Percentiles rank a stretch among this genome's conserved stretches.
Evolutionary conservation across 2,797 vertebrate species (phyloP).

Genomic region (Tinamus major): DNA sequence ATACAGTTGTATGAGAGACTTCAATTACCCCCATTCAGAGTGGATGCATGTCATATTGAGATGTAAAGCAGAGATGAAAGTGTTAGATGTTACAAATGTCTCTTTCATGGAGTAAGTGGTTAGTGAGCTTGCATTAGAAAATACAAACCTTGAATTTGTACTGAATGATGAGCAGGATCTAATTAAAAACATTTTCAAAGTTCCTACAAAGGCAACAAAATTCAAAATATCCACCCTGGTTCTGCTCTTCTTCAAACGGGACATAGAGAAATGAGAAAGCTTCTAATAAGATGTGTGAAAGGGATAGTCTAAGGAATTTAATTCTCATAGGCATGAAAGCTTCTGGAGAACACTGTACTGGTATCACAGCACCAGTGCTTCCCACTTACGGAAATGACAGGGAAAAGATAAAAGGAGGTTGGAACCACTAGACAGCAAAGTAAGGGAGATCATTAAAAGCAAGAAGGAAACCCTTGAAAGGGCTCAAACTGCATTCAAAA

Average conservation of each 20-base stretch:
- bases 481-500: background rate
- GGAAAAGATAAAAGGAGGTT: background rate
- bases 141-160: background rate
- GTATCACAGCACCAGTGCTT: background rate
- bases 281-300: background rate
- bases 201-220: background rate
- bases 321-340: background rate
- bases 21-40: background rate
- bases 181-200: background rate
- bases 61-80: background rate
- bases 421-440: background rate
- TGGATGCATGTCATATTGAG: background rate
- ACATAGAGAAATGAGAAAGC: background rate
- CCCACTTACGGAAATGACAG: background rate
- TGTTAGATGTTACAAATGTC: background rate
- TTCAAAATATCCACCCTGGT: background rate
- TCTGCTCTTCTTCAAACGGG: background rate
- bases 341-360: background rate
- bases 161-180: background rate
- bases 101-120: background rate
- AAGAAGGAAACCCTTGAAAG: background rate
- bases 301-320: background rate
- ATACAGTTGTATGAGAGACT: background rate
- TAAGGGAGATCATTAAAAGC: background rate
- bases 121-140: background rate